phyloP scores from a whole-genome alignment of 2,113 vertebrate species.

The Corynorhinus townsendii region DNA sequence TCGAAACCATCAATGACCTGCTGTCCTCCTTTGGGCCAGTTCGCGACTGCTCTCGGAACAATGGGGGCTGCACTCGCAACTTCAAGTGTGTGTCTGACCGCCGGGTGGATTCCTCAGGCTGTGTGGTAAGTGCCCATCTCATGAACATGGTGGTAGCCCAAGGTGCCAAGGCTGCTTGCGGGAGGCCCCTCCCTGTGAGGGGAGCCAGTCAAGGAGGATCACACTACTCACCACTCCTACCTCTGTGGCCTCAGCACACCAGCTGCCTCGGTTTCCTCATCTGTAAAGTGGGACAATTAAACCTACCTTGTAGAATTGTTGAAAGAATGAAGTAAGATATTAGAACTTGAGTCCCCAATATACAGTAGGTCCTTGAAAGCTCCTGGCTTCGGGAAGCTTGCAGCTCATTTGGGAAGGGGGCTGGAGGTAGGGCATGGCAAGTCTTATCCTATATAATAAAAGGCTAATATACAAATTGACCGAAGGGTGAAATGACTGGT shows the following conservation, averaged over 20 bases:
- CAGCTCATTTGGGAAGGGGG: not conserved
- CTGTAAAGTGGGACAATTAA: not conserved
- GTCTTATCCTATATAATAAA: not conserved
- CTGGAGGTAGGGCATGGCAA: not conserved
- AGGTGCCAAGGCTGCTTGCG: not conserved
- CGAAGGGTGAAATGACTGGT: too few species aligned
- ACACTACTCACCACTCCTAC: too few species aligned
- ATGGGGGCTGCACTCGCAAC: conserved; percentile 96
- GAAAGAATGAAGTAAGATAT: not conserved
- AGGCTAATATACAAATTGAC: too few species aligned
- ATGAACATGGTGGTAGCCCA: accelerated
- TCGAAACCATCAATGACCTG: conserved; percentile 96
- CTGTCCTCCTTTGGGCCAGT: conserved; percentile 96
- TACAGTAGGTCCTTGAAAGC: not conserved
- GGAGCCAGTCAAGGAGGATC: too few species aligned
- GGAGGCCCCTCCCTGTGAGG: accelerated
- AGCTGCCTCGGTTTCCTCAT: not conserved
- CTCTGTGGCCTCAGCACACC: accelerated
- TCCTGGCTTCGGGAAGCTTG: not conserved
- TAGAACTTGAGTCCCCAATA: not conserved
- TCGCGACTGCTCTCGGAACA: conserved; percentile 95
- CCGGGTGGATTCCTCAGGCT: conserved; percentile 93
- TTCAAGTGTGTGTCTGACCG: conserved; percentile 98
- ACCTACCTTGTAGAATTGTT: not conserved
- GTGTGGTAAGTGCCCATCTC: conserved; percentile 87